Percentiles rank a stretch among this genome's conserved stretches.
phyloP scores from a whole-genome alignment of 2,113 vertebrate species.

The Apteryx owenii region DNA sequence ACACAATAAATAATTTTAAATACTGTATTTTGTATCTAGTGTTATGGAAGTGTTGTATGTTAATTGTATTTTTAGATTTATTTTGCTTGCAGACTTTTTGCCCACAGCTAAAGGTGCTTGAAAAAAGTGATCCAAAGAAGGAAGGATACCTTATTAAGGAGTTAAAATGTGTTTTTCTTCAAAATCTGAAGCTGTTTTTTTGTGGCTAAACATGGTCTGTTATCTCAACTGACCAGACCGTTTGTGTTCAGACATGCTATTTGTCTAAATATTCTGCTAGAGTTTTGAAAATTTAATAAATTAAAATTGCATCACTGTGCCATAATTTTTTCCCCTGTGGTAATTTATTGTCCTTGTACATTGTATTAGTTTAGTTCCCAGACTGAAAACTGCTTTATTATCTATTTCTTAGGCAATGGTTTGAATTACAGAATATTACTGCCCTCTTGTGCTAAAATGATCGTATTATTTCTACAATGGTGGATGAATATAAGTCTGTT shows the following conservation, averaged over 20 bases:
- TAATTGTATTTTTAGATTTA: not conserved
- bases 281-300: not conserved
- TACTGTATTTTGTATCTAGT: not conserved
- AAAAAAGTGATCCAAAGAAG: not conserved
- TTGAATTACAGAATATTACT: slow-evolving; percentile 42
- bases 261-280: not conserved
- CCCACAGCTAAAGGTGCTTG: not conserved
- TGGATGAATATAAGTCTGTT: not conserved
- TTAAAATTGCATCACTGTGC: not conserved
- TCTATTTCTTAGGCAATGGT: slow-evolving; percentile 39
- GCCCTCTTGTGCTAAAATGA: not conserved
- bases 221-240: not conserved
- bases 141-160: not conserved
- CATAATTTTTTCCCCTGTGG: not conserved
- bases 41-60: not conserved
- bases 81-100: not conserved
- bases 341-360: slow-evolving; percentile 13
- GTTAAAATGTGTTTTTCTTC: not conserved
- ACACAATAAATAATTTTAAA: not conserved
- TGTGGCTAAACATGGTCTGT: not conserved
- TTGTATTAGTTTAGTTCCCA: slow-evolving; percentile 2
- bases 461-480: slow-evolving; percentile 18
- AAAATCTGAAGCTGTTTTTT: not conserved
- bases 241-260: not conserved
- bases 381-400: slow-evolving; percentile 63